These are phyloP conservation scores for Rachycentron canadum DNA, from an alignment of 2,797 vertebrate species.

Conservation along the genomic window DNA sequence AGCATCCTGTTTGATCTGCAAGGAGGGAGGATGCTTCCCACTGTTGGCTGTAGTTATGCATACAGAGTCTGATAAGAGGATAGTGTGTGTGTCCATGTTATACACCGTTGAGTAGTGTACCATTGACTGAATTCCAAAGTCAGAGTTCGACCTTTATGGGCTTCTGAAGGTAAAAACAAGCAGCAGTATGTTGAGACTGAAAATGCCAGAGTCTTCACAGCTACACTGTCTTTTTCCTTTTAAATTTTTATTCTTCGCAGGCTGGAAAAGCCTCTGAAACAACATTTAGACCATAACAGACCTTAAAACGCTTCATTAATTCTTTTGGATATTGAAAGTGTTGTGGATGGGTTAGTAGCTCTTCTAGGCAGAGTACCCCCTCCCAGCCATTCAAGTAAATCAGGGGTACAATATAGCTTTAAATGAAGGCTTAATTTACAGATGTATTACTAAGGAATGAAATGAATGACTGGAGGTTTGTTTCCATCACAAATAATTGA, in stretches of 20 bases:
- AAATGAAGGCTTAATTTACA: slow-evolving; percentile 6
- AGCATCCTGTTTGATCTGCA: slow-evolving; percentile 70
- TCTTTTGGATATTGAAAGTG: slow-evolving; percentile 29
- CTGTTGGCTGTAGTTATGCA: slow-evolving; percentile 65
- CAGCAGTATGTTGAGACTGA: slow-evolving; percentile 14
- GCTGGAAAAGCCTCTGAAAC: slow-evolving; percentile 16
- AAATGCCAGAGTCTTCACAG: neutral
- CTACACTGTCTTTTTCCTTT: neutral
- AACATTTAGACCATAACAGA: slow-evolving; percentile 21
- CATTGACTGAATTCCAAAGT: slow-evolving; percentile 46
- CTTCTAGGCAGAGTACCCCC: slow-evolving; percentile 13
- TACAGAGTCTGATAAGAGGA: slow-evolving; percentile 65
- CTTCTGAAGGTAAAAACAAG: slow-evolving; percentile 32
- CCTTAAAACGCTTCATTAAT: slow-evolving; percentile 46
- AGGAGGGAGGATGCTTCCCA: slow-evolving; percentile 59
- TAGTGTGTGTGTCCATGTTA: slow-evolving; percentile 11
- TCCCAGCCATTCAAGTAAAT: slow-evolving; percentile 9
- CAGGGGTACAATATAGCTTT: neutral
- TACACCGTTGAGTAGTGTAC: slow-evolving; percentile 7
- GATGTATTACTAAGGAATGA: neutral
- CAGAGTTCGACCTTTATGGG: slow-evolving; percentile 44
- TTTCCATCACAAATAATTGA: neutral
- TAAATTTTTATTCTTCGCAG: slow-evolving; percentile 7
- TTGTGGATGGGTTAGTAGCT: slow-evolving; percentile 16
- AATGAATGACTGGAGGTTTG: neutral